Evolutionary conservation across 2,888 invertebrate genomes (phyloP).

Genomic region (Xiphydria camelus): DNA sequence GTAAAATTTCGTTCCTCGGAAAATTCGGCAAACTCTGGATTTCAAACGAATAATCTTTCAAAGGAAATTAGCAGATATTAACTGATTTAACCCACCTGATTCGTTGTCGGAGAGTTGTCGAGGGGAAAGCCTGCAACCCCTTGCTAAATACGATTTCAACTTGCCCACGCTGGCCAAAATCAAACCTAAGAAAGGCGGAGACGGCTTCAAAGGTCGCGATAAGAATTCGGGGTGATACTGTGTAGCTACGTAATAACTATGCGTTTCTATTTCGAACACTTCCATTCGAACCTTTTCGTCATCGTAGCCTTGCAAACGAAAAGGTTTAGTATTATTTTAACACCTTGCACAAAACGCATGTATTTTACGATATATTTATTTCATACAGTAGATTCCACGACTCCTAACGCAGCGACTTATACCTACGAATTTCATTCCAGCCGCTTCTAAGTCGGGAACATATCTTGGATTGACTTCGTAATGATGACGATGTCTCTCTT

Average conservation of each 20-base stretch:
- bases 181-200: constrained; percentile 93
- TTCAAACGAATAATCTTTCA: too few species aligned
- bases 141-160: constrained; percentile 71
- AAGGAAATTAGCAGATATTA: not conserved
- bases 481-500: constrained; percentile 95
- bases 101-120: constrained; percentile 76
- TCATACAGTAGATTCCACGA: too few species aligned
- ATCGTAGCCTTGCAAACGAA: constrained; percentile 70
- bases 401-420: constrained; percentile 47
- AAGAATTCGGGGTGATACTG: constrained; percentile 99
- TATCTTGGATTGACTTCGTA: constrained; percentile 96
- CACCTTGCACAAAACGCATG: too few species aligned
- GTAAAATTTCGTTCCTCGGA: too few species aligned
- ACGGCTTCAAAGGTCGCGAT: constrained; percentile 87
- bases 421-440: constrained; percentile 89
- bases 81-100: constrained; percentile 59
- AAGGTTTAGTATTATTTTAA: too few species aligned
- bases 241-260: constrained; percentile 92
- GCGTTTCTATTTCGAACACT: constrained; percentile 81
- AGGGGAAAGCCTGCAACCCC: constrained; percentile 76
- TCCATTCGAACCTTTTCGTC: constrained; percentile 90
- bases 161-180: constrained; percentile 87
- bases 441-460: constrained; percentile 75
- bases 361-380: too few species aligned
- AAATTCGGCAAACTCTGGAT: too few species aligned